Evolutionary conservation across 2,113 vertebrate genomes (phyloP), one percentile per base, ranked within the genome.

Genomic region (Ctenomys sociabilis): DNA sequence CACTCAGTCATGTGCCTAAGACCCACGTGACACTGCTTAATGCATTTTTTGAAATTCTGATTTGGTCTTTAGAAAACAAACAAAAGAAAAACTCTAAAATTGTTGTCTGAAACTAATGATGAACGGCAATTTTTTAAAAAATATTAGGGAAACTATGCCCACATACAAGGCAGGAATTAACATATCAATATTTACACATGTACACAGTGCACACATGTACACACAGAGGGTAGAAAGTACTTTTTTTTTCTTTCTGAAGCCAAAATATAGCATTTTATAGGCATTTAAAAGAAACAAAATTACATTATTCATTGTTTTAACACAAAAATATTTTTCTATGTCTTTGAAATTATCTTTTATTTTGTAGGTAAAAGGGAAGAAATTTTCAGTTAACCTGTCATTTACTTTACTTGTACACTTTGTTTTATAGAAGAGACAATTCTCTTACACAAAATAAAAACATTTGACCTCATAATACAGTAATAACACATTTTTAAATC

Each of bases 21-120:
- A 88, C 30, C 72, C 72, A 94, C 28, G 86, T 88, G 88, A 49
- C 35, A 90, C 57, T 37, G 89, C 96, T 95, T 70, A 91, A 95
- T 85, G 83, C 49, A 94, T 59, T 97, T 90, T 73, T 84, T 93
- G 30, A 92, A 92, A 93, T 95, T 97, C 45, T 94, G 52, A 73
- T 72, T 96, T 94, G 19, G 95, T 92, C 85, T 52, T 6, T 91
- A 94, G 86, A 87, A 85, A 77, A 95, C 85, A 84, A 45, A 66
- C 63, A 86, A 87, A 83, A 77, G 94, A 86, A 85, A 37, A 68
- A 30, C 32, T 54, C 59, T 59, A 94, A 96, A 22, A 54, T 97
- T 80, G 26, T 85, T 97, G 30, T 26, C 63, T 97, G 96, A 97
- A 97, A 91, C 1, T 70, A 95, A 91, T 70, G n/a, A 52, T 89